phyloP scores from a whole-genome alignment of 2,888 invertebrate species.

The Poecilus cupreus region DNA sequence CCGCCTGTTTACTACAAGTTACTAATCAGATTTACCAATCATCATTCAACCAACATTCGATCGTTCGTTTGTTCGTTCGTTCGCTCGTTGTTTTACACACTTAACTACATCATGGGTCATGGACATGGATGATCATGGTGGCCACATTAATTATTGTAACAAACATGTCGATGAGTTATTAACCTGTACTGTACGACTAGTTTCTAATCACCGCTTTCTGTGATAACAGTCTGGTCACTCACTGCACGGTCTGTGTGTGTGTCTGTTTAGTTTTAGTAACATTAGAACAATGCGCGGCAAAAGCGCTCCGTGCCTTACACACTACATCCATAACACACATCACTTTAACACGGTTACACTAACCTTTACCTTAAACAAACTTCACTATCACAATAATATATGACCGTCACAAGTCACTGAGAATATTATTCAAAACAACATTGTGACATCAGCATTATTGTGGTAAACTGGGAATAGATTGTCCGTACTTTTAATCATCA shows the following conservation, averaged over 20 bases:
- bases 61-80: slow-evolving; percentile 1
- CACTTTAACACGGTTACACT: background rate
- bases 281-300: slow-evolving; percentile 57
- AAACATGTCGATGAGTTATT: slow-evolving; percentile 44
- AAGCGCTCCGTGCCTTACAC: slow-evolving; percentile 57
- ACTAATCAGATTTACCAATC: slow-evolving; percentile 15
- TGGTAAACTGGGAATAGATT: background rate
- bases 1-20: slow-evolving; percentile 35
- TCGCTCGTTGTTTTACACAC: slow-evolving; percentile 38
- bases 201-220: slow-evolving; percentile 72
- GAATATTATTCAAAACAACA: background rate
- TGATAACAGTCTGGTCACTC: slow-evolving; percentile 72
- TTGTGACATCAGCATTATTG: background rate
- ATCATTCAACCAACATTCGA: slow-evolving; percentile 22
- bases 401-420: background rate
- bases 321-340: slow-evolving; percentile 7
- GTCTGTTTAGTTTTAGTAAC: slow-evolving; percentile 71
- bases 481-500: background rate
- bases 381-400: background rate
- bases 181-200: slow-evolving; percentile 57
- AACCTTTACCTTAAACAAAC: background rate
- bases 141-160: slow-evolving; percentile 23
- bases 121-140: background rate
- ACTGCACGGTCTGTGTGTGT: slow-evolving; percentile 72
- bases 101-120: slow-evolving; percentile 16